Percentiles rank a stretch among this genome's conserved stretches.
These are phyloP conservation scores for Abscondita cerata DNA, from an alignment of 2,888 invertebrate genomes.

Conservation along the genomic window DNA sequence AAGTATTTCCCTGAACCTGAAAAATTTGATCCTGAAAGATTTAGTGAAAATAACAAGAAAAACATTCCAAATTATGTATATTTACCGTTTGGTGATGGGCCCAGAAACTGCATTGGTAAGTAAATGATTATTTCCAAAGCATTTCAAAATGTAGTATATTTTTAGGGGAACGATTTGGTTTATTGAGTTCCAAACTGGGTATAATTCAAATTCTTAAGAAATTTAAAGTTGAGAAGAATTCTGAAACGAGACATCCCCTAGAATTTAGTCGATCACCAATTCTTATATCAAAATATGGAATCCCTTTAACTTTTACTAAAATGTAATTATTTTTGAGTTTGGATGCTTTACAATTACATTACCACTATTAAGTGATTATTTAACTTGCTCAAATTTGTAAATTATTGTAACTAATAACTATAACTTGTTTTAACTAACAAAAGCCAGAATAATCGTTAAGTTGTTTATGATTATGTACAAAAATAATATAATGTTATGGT, in stretches of 20 bases:
- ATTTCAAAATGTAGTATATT: neutral
- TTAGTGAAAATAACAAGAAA: conserved; percentile 44
- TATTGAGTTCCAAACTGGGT: conserved; percentile 1
- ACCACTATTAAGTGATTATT: too few species aligned
- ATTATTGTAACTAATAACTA: too few species aligned
- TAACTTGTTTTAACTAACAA: too few species aligned
- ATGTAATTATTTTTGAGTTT: too few species aligned
- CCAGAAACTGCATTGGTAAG: conserved; percentile 41
- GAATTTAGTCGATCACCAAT: neutral
- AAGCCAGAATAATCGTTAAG: too few species aligned
- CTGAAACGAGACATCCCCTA: neutral
- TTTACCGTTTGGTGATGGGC: conserved; percentile 28
- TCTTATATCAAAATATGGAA: neutral
- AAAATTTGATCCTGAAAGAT: conserved; percentile 56
- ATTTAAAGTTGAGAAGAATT: conserved; percentile 1
- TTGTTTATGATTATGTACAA: too few species aligned
- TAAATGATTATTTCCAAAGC: neutral
- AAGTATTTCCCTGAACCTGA: conserved; percentile 54
- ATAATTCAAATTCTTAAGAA: conserved; percentile 6
- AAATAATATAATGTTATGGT: too few species aligned
- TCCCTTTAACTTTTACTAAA: neutral
- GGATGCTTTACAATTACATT: too few species aligned
- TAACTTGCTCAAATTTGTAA: too few species aligned
- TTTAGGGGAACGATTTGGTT: conserved; percentile 16
- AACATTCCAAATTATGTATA: conserved; percentile 32